These are phyloP conservation scores for Amorpha juglandis DNA, from an alignment of 2,888 invertebrate genomes.

Conservation along the genomic window DNA sequence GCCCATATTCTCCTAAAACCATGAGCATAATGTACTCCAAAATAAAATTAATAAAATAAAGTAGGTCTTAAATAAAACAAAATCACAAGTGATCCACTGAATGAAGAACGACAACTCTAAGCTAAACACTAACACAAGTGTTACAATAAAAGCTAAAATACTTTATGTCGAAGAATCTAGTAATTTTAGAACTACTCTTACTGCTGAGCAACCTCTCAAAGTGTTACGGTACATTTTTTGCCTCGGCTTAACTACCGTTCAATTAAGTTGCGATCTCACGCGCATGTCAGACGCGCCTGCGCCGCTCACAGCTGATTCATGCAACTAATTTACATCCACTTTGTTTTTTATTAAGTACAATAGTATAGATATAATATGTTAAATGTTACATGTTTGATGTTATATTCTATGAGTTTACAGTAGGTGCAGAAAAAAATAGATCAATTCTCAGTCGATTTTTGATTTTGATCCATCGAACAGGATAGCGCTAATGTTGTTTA, in stretches of 20 bases:
- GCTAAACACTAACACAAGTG: neutral
- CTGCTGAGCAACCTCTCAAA: neutral
- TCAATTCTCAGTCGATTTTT: no score
- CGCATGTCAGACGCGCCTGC: conserved; percentile 57
- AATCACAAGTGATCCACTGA: no score
- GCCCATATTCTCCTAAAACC: no score
- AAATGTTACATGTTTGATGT: no score
- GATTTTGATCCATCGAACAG: neutral
- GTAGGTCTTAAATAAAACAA: no score
- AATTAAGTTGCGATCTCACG: conserved; percentile 45
- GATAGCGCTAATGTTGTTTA: neutral
- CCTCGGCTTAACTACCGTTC: conserved; percentile 39
- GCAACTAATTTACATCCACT: neutral
- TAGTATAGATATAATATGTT: no score
- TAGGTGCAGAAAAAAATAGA: neutral
- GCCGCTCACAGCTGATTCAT: conserved; percentile 58
- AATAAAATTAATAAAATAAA: no score
- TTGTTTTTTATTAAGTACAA: conserved; percentile 1
- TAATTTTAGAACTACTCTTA: neutral
- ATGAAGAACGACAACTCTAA: no score
- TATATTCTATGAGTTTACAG: neutral
- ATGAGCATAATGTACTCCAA: no score
- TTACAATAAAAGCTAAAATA: neutral
- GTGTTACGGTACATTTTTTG: conserved; percentile 44
- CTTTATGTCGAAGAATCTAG: neutral